These are phyloP conservation scores for Pao palembangensis DNA, from an alignment of 2,113 vertebrate genomes.

Conservation along the genomic window DNA sequence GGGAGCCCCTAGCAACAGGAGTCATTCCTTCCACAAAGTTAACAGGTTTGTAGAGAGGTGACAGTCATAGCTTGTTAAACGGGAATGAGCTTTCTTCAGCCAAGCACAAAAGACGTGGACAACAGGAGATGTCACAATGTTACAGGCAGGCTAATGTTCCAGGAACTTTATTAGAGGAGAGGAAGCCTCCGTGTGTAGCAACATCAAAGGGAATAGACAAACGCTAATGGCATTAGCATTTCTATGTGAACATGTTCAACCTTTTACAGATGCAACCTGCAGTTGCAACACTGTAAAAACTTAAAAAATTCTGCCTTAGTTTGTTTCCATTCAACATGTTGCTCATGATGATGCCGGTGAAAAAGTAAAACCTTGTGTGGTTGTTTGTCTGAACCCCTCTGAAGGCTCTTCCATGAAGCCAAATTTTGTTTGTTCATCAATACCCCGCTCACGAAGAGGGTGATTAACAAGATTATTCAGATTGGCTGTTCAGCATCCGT, in stretches of 20 bases:
- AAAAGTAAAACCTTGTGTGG: too few relatives aligned
- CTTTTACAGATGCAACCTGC: neutral
- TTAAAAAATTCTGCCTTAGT: neutral
- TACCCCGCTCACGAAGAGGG: too few relatives aligned
- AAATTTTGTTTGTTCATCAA: too few relatives aligned
- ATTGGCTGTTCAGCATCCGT: too few relatives aligned
- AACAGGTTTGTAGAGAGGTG: slow-evolving; percentile 46
- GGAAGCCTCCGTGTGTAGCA: slow-evolving; percentile 3
- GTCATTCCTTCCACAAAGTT: slow-evolving; percentile 34
- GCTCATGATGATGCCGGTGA: too few relatives aligned
- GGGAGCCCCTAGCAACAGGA: slow-evolving; percentile 49
- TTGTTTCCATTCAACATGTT: too few relatives aligned
- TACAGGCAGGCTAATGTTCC: neutral
- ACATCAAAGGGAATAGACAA: slow-evolving; percentile 25
- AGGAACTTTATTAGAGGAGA: slow-evolving; percentile 5
- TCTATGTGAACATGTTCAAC: neutral
- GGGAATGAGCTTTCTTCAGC: slow-evolving; percentile 5
- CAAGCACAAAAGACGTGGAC: neutral
- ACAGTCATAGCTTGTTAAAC: slow-evolving; percentile 26
- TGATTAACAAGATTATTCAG: too few relatives aligned
- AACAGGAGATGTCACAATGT: neutral
- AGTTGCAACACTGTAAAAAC: neutral
- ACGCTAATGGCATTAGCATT: neutral
- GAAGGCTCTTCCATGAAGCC: too few relatives aligned
- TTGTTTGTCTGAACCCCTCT: too few relatives aligned